Evolutionary conservation across 2,888 invertebrate genomes (phyloP), one percentile per base, ranked within the genome.

Genomic region (Noctua pronuba): DNA sequence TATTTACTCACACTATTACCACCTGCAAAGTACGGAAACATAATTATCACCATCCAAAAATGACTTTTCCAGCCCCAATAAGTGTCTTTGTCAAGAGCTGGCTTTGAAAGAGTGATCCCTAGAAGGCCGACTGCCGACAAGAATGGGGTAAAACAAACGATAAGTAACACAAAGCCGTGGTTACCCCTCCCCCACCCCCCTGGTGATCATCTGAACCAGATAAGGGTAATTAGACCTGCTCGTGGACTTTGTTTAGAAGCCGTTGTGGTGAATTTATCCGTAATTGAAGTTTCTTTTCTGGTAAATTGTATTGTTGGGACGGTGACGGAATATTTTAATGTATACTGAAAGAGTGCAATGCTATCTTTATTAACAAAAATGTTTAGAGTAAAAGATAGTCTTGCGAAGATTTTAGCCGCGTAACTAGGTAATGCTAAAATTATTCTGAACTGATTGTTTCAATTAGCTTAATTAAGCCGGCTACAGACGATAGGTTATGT

Each of bases 161-260:
- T 52, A 75, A 75, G 62, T 52, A 49, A 44, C 64, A 80, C 77
- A 86, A 84, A 82, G 75, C 79, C n/a, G 21, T 11, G 46, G 66
- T 49, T 16, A 35, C 1, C 44, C 49, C 52, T 38, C n/a, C 55
- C 0, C n/a, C 2, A 2, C 4, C 21, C 60, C 38, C 49, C 64
- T 78, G 58, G 76, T 71, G 80, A 88, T 89, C 81, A 87, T 89
- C 84, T 87, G 73, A 71, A 70, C 75, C 67, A 86, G 88, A 88
- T 89, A 84, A 84, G 77, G 75, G 83, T 84, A 90, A 89, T 88
- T 88, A 88, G 73, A 73, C 38, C 49, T 69, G 52, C 41, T 44
- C 75, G 71, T 41, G 58, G 55, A 73, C 52, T 79, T 86, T 78
- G 46, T 79, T 71, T 44, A 31, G 31, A 46, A 68, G 28, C 10